These are phyloP conservation scores for Hydropsyche betteni DNA, from an alignment of 2,888 invertebrate species.

Conservation along the genomic window DNA sequence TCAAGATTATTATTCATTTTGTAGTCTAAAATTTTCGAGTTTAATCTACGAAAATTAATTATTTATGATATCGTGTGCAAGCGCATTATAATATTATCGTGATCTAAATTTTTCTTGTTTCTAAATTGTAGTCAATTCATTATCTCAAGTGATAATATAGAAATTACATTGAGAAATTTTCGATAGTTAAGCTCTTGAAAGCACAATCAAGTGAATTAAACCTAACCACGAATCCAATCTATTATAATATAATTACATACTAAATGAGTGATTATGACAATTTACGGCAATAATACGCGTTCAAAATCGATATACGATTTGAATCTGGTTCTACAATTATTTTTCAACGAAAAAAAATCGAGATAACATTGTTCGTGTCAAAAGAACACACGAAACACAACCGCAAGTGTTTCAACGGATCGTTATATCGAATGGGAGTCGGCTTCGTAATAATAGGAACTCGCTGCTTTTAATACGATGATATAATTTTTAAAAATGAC, in stretches of 20 bases:
- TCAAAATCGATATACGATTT: constrained; percentile 7
- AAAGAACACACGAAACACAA: constrained; percentile 12
- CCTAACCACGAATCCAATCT: constrained; percentile 1
- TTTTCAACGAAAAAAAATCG: background rate
- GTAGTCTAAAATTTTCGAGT: background rate
- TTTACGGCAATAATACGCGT: constrained; percentile 1
- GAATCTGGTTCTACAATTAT: constrained; percentile 14
- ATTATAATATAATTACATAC: constrained; percentile 17
- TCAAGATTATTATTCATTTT: constrained; percentile 4
- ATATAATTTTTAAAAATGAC: constrained; percentile 26
- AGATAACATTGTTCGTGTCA: background rate
- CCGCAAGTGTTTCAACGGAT: background rate
- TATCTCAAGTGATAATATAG: constrained; percentile 12
- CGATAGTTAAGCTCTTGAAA: background rate
- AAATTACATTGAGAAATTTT: constrained; percentile 3
- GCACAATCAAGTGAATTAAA: background rate
- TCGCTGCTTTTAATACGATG: constrained; percentile 15
- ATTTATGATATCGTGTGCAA: constrained; percentile 6
- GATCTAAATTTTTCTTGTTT: background rate
- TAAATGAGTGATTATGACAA: constrained; percentile 32
- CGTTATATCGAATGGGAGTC: constrained; percentile 11
- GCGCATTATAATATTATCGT: background rate
- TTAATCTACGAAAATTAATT: background rate
- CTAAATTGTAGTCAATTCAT: background rate
- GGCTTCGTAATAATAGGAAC: background rate